phyloP scores from a whole-genome alignment of 2,113 vertebrate genomes.

The Gambusia holbrooki region DNA sequence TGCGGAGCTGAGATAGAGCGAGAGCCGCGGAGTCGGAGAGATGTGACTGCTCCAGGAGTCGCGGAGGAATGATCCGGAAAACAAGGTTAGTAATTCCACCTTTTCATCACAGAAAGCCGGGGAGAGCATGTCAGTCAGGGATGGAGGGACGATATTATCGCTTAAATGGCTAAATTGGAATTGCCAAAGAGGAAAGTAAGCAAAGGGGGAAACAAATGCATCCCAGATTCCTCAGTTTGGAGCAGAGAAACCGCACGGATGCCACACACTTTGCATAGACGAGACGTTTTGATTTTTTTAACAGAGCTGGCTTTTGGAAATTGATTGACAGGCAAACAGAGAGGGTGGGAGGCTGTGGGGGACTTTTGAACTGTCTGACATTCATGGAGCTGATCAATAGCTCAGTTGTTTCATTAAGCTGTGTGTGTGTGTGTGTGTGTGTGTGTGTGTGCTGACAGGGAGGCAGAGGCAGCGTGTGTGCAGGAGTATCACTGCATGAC shows the following conservation, averaged over 20 bases:
- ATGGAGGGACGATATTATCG: constrained; percentile 2
- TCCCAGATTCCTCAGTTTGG: background rate
- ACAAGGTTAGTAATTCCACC: constrained; percentile 70
- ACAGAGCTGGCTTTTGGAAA: constrained; percentile 54
- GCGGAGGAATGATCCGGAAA: constrained; percentile 64
- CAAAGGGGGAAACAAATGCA: background rate
- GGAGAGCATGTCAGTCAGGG: background rate
- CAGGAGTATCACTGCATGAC: constrained; percentile 59
- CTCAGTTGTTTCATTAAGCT: constrained; percentile 64
- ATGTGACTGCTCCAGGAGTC: constrained; percentile 58
- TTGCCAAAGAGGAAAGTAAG: constrained; percentile 46
- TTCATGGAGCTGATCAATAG: constrained; percentile 69
- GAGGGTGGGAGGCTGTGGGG: background rate
- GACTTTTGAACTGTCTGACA: constrained; percentile 65
- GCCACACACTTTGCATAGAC: background rate
- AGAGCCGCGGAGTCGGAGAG: constrained; percentile 47
- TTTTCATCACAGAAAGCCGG: constrained; percentile 39
- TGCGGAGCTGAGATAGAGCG: constrained; percentile 63
- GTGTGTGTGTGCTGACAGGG: constrained; percentile 27
- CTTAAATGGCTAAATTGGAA: constrained; percentile 12
- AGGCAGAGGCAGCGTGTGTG: constrained; percentile 45
- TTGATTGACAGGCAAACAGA: constrained; percentile 55
- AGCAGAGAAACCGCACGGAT: constrained; percentile 6
- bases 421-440: constrained; percentile 21
- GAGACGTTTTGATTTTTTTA: constrained; percentile 25